Base-by-base conservation (phyloP, 2,888 invertebrate species). In the Drosophila lutescens region DNA sequence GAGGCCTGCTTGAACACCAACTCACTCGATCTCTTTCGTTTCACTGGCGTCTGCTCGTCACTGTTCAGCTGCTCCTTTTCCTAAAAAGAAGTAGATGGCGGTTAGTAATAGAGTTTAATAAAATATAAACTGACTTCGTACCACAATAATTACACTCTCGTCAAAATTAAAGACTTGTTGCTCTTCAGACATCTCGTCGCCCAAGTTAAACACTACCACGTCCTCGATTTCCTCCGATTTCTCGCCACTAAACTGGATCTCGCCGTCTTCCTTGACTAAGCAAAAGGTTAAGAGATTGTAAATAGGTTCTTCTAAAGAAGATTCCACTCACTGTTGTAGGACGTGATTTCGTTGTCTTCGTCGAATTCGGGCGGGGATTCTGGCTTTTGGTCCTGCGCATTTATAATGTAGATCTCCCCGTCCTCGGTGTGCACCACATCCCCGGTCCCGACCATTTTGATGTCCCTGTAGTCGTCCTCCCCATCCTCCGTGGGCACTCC, bases 121-220 rank as follows among this genome's bases (percentile, higher is more conserved):
- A n/a, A 1, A 17, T n/a, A 12, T n/a, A 1, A 32, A 0, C n/a
- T 3, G 1, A 2, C 13, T 13, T 49, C 49, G 56, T 53, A 84
- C 84, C 92, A 93, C 90, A 15, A 93, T 90, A 17, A 93, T 92
- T 4, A 93, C 90, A 8, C 93, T 92, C 5, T 93, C 93, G 50
- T 93, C 93, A 1, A 81, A 76, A 15, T 86, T 80, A 9, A 63
- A 78, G 6, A 76, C 41, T 44, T 83, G 78, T 53, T 76, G 74
- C 40, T 86, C 88, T 6, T 72, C 78, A 0, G 77, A 65, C 4
- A 72, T 58, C 2, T 77, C 86, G 5, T 74, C 49, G 12, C 77
- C 72, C 10, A 86, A 74, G 34, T 88, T 70, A 13, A 90, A 83
- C 15, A 90, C 79, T 23, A 90, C 74, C n/a, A 90, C 81, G 41